Evolutionary conservation across 2,797 vertebrate species (phyloP).

Genomic region (Harpagifer antarcticus): DNA sequence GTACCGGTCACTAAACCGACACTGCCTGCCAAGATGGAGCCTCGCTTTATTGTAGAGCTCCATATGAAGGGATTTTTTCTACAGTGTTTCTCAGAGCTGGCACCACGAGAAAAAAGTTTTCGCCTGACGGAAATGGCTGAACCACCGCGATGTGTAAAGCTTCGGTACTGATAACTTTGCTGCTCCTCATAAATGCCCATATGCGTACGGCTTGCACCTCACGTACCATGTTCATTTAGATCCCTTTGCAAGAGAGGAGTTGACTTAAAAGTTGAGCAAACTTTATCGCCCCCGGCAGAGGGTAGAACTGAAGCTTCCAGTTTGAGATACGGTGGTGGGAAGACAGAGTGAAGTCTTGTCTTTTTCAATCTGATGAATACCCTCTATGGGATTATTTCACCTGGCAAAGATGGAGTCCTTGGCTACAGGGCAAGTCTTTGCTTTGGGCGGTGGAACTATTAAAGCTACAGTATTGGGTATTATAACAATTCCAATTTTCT

Average conservation of each 20-base stretch:
- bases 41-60: constrained; percentile 16
- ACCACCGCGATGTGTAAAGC: constrained; percentile 6
- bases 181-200: constrained; percentile 47
- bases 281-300: constrained; percentile 24
- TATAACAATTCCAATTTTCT: not conserved
- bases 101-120: constrained; percentile 24
- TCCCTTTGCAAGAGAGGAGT: constrained; percentile 33
- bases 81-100: constrained; percentile 19
- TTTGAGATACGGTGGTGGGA: constrained; percentile 20
- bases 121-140: constrained; percentile 1
- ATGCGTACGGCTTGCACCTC: constrained; percentile 20
- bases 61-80: not conserved
- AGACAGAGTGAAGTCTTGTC: constrained; percentile 50
- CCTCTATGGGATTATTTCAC: constrained; percentile 51
- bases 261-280: constrained; percentile 51
- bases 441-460: constrained; percentile 26
- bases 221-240: constrained; percentile 53
- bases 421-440: constrained; percentile 46
- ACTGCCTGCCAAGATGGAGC: constrained; percentile 41
- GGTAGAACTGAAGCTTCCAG: constrained; percentile 27
- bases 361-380: constrained; percentile 53
- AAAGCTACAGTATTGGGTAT: constrained; percentile 5
- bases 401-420: constrained; percentile 45
- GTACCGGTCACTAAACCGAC: constrained; percentile 71
- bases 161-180: constrained; percentile 18